These are phyloP conservation scores for Nemoura dubitans DNA, from an alignment of 2,888 invertebrate species.

Conservation along the genomic window DNA sequence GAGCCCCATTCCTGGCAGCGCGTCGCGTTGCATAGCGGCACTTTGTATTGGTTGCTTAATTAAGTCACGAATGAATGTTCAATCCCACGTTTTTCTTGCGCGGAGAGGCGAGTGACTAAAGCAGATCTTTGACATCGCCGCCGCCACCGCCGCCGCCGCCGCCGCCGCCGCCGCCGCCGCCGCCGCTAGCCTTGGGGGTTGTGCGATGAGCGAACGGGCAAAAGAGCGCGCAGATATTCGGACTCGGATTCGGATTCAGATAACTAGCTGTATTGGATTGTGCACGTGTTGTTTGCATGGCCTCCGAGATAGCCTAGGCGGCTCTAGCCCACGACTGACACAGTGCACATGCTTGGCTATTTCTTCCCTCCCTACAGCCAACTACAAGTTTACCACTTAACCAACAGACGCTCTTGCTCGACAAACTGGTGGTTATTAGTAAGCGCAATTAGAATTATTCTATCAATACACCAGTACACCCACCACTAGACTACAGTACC, in stretches of 20 bases:
- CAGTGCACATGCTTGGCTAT: neutral
- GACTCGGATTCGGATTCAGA: neutral
- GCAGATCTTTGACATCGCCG: neutral
- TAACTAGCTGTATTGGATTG: conserved; percentile 4
- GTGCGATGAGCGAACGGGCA: neutral
- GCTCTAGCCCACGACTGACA: neutral
- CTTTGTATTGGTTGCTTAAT: neutral
- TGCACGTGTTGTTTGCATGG: conserved; percentile 1
- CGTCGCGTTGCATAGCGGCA: too few relatives aligned
- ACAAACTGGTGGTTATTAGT: neutral
- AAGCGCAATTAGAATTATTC: neutral
- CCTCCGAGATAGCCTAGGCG: neutral
- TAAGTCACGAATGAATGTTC: neutral
- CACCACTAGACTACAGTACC: neutral
- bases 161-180: neutral
- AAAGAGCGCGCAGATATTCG: neutral
- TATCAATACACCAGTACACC: conserved; percentile 4
- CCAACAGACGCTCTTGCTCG: neutral
- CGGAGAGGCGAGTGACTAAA: neutral
- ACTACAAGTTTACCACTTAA: neutral
- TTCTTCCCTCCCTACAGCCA: neutral
- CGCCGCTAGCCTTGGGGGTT: neutral
- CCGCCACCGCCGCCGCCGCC: too few relatives aligned
- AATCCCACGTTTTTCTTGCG: neutral
- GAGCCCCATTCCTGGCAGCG: neutral